Percentiles rank a stretch among this genome's conserved stretches.
phyloP scores from a whole-genome alignment of 2,113 vertebrate species.

The Podocnemis expansa region DNA sequence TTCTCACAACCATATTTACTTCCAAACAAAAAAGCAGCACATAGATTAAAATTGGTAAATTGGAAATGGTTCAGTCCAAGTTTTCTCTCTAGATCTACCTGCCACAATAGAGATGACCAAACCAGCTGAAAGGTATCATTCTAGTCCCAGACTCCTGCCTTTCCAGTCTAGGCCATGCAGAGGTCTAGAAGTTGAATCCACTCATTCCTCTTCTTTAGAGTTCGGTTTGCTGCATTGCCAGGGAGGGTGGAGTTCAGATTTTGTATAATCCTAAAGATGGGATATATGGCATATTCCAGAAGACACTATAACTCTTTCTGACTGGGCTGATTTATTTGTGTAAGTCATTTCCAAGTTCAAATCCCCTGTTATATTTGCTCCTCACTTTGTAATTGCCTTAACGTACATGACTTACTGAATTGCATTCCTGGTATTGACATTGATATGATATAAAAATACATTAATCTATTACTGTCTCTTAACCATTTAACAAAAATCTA shows the following conservation, averaged over 20 bases:
- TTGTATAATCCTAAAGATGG: background rate
- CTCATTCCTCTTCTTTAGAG: background rate
- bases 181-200: background rate
- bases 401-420: background rate
- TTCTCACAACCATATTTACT: background rate
- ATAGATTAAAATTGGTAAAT: background rate
- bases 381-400: background rate
- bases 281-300: background rate
- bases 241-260: background rate
- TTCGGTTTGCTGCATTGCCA: background rate
- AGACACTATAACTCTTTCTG: background rate
- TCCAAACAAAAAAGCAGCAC: background rate
- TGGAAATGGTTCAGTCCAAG: background rate
- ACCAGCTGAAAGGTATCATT: background rate
- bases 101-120: background rate
- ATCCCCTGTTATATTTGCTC: background rate
- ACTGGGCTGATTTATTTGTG: background rate
- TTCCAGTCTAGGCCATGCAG: background rate
- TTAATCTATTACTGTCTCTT: background rate
- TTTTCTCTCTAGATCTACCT: background rate
- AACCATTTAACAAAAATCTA: background rate
- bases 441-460: background rate
- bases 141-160: background rate
- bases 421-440: background rate
- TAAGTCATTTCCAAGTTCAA: background rate